phyloP scores from a whole-genome alignment of 2,797 vertebrate genomes.

The Nasua narica region DNA sequence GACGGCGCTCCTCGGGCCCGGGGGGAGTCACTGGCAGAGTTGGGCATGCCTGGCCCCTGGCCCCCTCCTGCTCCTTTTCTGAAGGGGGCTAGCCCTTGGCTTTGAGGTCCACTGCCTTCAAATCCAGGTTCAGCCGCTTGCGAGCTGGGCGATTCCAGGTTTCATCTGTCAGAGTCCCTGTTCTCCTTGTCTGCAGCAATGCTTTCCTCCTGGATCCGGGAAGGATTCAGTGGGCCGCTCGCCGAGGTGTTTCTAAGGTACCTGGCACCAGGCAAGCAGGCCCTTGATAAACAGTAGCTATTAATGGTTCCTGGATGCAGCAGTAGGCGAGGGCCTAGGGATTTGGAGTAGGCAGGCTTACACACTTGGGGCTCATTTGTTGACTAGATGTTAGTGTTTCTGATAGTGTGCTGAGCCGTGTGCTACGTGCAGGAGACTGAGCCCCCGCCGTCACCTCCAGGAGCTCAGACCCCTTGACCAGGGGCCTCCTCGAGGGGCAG shows the following conservation, averaged over 20 bases:
- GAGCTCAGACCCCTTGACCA: background rate
- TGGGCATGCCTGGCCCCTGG: background rate
- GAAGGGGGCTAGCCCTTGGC: background rate
- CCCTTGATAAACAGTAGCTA: background rate
- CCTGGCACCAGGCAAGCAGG: background rate
- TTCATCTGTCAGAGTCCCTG: background rate
- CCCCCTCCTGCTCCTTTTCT: background rate
- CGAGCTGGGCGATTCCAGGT: background rate
- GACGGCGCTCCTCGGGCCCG: background rate
- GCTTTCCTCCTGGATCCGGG: background rate
- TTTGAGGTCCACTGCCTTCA: background rate
- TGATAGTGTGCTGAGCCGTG: background rate
- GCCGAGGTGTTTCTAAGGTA: background rate
- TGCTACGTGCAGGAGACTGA: background rate
- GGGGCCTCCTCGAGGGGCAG: background rate
- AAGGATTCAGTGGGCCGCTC: background rate
- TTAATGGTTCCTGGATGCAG: background rate
- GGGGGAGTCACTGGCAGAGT: background rate
- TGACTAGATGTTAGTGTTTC: slow-evolving; percentile 25
- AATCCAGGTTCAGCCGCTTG: background rate
- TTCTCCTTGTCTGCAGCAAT: slow-evolving; percentile 9
- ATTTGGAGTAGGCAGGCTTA: background rate
- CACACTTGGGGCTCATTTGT: slow-evolving; percentile 45
- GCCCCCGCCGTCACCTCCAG: background rate
- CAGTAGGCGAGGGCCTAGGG: background rate